Conservation (phyloP, 2,113 vertebrate genomes). For the Tamias sibiricus region DNA sequence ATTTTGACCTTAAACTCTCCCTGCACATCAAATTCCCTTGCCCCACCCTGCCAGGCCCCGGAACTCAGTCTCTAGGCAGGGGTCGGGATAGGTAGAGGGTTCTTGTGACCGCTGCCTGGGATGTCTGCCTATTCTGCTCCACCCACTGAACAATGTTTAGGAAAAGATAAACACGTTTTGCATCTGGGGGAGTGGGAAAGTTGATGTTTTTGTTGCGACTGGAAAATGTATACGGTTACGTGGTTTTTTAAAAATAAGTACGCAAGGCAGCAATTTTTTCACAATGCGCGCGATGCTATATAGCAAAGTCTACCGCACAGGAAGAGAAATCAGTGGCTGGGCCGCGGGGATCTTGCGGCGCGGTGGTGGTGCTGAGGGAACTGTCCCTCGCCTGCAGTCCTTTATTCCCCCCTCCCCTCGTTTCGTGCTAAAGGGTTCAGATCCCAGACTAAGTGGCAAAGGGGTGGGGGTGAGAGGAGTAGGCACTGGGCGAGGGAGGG, state of each 20-base stretch:
- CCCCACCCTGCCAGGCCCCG: background rate
- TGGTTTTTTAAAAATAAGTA: constrained; percentile 77
- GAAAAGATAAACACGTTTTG: constrained; percentile 54
- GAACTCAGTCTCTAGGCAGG: background rate
- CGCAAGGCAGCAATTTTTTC: constrained; percentile 82
- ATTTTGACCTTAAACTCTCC: background rate
- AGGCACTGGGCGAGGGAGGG: background rate
- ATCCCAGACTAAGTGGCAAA: background rate
- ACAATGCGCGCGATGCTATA: constrained; percentile 78
- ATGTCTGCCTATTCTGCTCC: background rate
- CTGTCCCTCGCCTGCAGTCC: background rate
- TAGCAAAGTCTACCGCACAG: constrained; percentile 80
- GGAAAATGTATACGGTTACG: constrained; percentile 76
- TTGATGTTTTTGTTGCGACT: constrained; percentile 79
- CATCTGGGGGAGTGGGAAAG: constrained; percentile 63
- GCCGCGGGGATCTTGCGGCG: background rate
- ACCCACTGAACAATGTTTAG: constrained; percentile 36
- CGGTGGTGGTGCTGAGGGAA: background rate
- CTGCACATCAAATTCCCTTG: background rate
- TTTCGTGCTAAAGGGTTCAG: background rate
- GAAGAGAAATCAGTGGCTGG: constrained; percentile 49
- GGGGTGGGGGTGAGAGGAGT: background rate
- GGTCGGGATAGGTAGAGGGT: background rate
- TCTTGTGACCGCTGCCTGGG: background rate
- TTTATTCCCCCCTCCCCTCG: background rate